phyloP scores from a whole-genome alignment of 2,113 vertebrate genomes.

The Ardeotis arabs region DNA sequence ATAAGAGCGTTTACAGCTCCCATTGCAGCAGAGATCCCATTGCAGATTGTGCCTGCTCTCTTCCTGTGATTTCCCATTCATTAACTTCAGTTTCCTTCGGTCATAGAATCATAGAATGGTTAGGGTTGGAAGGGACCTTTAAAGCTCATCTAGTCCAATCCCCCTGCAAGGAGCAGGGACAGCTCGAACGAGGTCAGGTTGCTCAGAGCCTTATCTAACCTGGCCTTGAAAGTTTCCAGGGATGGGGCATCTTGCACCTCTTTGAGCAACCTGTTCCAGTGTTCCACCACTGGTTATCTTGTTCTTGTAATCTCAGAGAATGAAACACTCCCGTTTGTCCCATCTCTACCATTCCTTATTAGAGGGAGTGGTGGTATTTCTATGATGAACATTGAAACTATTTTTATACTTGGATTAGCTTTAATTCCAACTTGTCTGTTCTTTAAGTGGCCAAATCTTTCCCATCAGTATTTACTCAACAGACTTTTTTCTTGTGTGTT shows the following conservation, averaged over 20 bases:
- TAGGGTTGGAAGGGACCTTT: no score
- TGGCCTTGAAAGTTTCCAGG: no score
- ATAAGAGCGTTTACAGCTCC: not conserved
- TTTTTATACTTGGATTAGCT: conserved; percentile 9
- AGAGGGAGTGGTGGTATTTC: not conserved
- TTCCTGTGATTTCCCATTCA: not conserved
- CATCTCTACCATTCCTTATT: not conserved
- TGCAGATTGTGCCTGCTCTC: conserved; percentile 13
- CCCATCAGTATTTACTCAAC: not conserved
- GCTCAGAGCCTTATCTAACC: no score
- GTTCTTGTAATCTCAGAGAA: not conserved
- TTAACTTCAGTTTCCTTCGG: conserved; percentile 27
- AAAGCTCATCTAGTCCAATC: no score
- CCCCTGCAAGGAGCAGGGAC: no score
- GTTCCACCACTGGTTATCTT: not conserved
- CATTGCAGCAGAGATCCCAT: not conserved
- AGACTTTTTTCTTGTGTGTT: not conserved
- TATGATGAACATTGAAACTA: not conserved
- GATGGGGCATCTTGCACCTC: no score
- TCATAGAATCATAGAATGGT: not conserved
- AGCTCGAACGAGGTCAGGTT: no score
- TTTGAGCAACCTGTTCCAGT: no score
- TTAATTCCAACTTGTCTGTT: not conserved
- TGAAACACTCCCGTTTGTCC: conserved; percentile 5
- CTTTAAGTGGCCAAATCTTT: not conserved